Base-by-base conservation (phyloP, 2,797 vertebrate genomes). In the Calcarius lapponicus region DNA sequence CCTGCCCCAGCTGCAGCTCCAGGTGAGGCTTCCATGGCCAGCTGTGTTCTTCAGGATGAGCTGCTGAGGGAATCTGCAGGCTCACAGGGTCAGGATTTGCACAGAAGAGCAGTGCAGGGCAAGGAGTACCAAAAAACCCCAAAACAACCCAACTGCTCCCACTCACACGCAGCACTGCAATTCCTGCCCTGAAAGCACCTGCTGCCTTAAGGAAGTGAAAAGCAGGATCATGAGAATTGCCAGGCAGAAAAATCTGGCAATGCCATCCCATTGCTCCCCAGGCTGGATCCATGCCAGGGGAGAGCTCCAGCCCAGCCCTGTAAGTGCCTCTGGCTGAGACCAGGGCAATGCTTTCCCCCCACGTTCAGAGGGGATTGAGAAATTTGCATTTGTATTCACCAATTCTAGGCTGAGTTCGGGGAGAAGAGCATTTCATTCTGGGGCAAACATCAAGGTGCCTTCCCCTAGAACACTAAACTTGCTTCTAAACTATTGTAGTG, bases 281-380 rank as follows among this genome's bases (percentile, higher is more conserved):
- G 42, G 14, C 0, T 16, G 22, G 25, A 13, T 70, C 42, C 32
- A 12, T 2, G n/a, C 11, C 34, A 17, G 10, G 18, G 2, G 26
- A 80, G 20, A 88, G 10, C n/a, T 43, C 22, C 15, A 64, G 11
- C 5, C 22, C 64, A 67, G 17, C 36, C 74, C 66, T 43, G 2
- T 6, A 29, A 88, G 22, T 29, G 38, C 22, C 57, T 32, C 36
- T 76, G 50, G 36, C 8, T 38, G n/a, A 79, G 32, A 48, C 13
- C 36, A 60, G 45, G 36, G 13, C 13, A 70, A 13, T 4, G 16
- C 8, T 11, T 16, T 10, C 3, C 10, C 13, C 1, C 17, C 2
- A 3, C 13, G 9, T 43, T 57, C 69, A 71, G n/a, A 86, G 5
- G 5, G 4, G 36, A 54, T 17, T 20, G 51, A 75, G 43, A 82